These are phyloP conservation scores for Eutrigla gurnardus DNA, from an alignment of 2,797 vertebrate genomes.

Conservation along the genomic window DNA sequence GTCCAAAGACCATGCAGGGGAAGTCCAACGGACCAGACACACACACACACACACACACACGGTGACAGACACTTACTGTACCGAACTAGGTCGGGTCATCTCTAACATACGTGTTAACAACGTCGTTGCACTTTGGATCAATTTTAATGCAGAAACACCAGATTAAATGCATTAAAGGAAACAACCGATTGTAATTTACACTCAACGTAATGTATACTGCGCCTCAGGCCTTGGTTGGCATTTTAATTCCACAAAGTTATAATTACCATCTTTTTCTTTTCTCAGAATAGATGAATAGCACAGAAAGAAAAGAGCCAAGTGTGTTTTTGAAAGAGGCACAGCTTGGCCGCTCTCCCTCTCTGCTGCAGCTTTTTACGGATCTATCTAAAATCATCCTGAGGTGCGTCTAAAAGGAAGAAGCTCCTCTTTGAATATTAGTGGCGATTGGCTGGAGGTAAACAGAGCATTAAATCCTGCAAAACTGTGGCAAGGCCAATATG, in stretches of 20 bases:
- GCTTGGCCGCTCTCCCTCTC: not conserved
- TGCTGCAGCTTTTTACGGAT: conserved; percentile 30
- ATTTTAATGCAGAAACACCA: not conserved
- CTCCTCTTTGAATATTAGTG: conserved; percentile 86
- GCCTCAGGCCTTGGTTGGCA: not conserved
- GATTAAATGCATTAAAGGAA: not conserved
- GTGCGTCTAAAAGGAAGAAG: conserved; percentile 59
- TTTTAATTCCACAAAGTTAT: not conserved
- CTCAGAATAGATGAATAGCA: conserved; percentile 2
- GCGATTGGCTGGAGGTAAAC: conserved; percentile 94
- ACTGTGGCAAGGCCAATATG: conserved; percentile 93
- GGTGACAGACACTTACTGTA: conserved; percentile 44
- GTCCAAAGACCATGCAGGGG: conserved; percentile 83
- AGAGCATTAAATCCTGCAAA: conserved; percentile 97
- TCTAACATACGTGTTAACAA: not conserved
- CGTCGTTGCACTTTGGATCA: not conserved
- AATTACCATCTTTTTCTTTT: not conserved
- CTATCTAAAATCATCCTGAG: conserved; percentile 59
- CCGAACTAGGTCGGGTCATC: conserved; percentile 20
- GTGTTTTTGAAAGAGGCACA: not conserved
- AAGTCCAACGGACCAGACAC: conserved; percentile 75
- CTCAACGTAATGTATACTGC: not conserved
- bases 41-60: conserved; percentile 55
- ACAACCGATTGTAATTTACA: not conserved
- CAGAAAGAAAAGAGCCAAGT: not conserved